Percentiles rank a stretch among this genome's conserved stretches.
These are phyloP conservation scores for Drosophila pachea DNA, from an alignment of 1,140 invertebrate genomes.

Conservation along the genomic window DNA sequence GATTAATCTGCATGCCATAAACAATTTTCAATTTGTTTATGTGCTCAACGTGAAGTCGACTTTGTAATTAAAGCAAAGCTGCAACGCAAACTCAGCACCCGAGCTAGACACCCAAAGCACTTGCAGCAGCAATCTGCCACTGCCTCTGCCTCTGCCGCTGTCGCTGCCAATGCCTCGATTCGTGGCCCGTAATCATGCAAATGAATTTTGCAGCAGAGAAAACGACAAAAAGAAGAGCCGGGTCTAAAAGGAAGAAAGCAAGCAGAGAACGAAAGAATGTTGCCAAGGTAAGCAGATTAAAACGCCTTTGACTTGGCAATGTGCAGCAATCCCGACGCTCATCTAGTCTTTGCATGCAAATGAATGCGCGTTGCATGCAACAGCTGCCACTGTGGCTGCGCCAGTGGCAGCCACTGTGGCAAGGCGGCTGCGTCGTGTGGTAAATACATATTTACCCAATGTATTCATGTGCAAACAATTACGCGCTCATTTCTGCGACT, in stretches of 20 bases:
- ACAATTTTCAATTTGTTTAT: conserved; percentile 76
- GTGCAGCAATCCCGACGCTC: conserved; percentile 30
- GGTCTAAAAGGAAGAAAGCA: conserved; percentile 19
- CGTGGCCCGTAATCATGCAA: conserved; percentile 16
- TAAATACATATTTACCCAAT: conserved; percentile 61
- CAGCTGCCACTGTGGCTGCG: conserved; percentile 23
- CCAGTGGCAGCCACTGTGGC: conserved; percentile 4
- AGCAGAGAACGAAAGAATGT: conserved; percentile 23
- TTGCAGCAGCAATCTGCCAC: not conserved
- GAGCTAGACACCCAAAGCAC: not conserved
- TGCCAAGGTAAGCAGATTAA: conserved; percentile 73
- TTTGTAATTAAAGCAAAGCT: conserved; percentile 72
- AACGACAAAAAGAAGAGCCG: not conserved
- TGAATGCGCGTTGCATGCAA: conserved; percentile 51
- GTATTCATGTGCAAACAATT: conserved; percentile 76
- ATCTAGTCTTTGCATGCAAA: conserved; percentile 39
- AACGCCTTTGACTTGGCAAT: conserved; percentile 73
- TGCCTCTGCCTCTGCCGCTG: not conserved
- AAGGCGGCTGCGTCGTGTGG: not conserved
- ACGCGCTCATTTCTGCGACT: conserved; percentile 74
- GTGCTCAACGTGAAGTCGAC: conserved; percentile 58
- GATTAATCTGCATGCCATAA: conserved; percentile 75
- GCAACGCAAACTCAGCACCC: conserved; percentile 50
- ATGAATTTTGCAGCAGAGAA: conserved; percentile 13
- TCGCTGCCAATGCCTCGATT: not conserved